These are phyloP conservation scores for Falco berigora DNA, from an alignment of 2,797 vertebrate genomes.

Conservation along the genomic window DNA sequence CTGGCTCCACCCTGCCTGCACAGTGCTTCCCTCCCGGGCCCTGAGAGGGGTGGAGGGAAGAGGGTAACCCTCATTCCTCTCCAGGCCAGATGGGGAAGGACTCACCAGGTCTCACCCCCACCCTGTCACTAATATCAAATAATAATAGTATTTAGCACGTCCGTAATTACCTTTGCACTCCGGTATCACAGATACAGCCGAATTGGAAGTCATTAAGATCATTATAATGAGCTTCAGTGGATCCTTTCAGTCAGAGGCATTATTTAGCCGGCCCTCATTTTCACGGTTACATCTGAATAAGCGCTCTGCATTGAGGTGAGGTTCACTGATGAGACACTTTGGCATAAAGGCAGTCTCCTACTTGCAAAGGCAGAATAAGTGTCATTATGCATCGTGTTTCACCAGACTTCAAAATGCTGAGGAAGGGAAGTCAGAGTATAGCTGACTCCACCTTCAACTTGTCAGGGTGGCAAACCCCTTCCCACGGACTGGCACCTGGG, in stretches of 20 bases:
- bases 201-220: constrained; percentile 49
- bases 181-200: constrained; percentile 28
- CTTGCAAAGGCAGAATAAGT: constrained; percentile 36
- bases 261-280: constrained; percentile 31
- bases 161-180: constrained; percentile 34
- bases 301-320: constrained; percentile 25
- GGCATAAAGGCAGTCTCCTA: constrained; percentile 14
- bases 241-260: constrained; percentile 35
- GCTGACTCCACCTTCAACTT: constrained; percentile 1
- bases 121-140: constrained; percentile 47
- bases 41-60: background rate
- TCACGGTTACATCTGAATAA: constrained; percentile 32
- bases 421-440: constrained; percentile 21
- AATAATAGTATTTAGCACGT: constrained; percentile 60
- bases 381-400: constrained; percentile 43
- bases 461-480: background rate
- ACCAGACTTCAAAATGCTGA: constrained; percentile 39
- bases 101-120: constrained; percentile 17
- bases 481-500: background rate
- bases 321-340: background rate
- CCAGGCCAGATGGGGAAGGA: background rate
- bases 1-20: background rate
- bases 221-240: constrained; percentile 32
- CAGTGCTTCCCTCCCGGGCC: background rate
- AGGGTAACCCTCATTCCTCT: constrained; percentile 21